Evolutionary conservation across 2,797 vertebrate genomes (phyloP).

Genomic region (Pyrocephalus nanus): DNA sequence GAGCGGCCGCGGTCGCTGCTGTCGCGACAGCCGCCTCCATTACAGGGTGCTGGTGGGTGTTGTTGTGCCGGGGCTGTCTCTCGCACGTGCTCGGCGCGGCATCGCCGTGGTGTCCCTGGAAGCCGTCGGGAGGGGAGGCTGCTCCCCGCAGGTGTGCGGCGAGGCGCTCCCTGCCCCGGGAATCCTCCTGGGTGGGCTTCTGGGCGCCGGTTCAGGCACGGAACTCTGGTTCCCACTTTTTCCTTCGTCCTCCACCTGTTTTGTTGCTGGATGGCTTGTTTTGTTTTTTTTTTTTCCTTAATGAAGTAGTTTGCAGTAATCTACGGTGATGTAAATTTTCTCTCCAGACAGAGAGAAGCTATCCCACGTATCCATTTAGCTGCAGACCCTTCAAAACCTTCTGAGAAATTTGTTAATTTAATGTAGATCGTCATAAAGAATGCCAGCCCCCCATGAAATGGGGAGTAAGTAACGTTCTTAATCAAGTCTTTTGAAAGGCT

Average conservation of each 20-base stretch:
- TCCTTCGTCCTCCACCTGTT: not conserved
- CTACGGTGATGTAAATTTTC: not conserved
- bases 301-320: too few relatives aligned
- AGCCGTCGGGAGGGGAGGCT: not conserved
- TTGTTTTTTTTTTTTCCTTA: accelerated
- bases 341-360: not conserved
- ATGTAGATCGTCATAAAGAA: accelerated
- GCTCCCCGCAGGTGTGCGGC: not conserved
- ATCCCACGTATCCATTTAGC: accelerated
- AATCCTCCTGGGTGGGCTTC: accelerated
- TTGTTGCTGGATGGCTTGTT: too few relatives aligned
- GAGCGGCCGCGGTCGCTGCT: not conserved
- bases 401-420: not conserved
- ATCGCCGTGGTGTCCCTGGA: not conserved
- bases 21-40: not conserved
- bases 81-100: not conserved
- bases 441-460: too few relatives aligned
- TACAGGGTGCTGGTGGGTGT: not conserved
- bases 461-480: not conserved
- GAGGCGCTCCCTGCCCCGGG: not conserved
- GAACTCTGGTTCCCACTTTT: accelerated
- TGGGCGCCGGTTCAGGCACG: accelerated
- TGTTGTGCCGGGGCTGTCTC: accelerated
- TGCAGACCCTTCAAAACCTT: not conserved
- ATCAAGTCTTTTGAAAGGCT: not conserved